Percentiles rank a stretch among this genome's conserved stretches.
Conservation (phyloP, 2,113 vertebrate species). For the Junco hyemalis region DNA sequence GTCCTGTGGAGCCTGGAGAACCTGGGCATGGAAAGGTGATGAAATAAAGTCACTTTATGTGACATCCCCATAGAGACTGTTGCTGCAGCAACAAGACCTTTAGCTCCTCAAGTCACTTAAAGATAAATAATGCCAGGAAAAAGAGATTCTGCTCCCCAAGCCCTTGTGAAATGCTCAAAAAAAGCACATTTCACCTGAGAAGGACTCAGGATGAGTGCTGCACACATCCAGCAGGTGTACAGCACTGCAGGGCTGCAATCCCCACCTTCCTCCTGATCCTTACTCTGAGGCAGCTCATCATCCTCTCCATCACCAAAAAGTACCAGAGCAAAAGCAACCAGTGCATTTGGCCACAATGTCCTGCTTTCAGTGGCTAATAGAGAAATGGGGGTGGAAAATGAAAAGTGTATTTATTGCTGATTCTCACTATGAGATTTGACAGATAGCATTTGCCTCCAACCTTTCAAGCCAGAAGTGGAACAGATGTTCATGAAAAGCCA, state of each 20-base stretch:
- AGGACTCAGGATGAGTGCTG: background rate
- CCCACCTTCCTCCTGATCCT: background rate
- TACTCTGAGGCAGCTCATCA: background rate
- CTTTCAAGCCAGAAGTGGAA: slow-evolving; percentile 67
- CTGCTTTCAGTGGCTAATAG: background rate
- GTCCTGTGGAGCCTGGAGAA: background rate
- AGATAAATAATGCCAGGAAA: background rate
- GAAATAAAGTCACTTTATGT: background rate
- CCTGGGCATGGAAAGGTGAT: background rate
- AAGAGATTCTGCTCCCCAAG: background rate
- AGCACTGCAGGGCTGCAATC: background rate
- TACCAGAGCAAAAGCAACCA: background rate
- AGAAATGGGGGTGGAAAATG: background rate
- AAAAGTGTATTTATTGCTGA: slow-evolving; percentile 35
- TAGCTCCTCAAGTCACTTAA: background rate
- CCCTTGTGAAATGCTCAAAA: background rate
- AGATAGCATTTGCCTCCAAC: slow-evolving; percentile 63
- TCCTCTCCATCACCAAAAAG: background rate
- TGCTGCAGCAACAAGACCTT: slow-evolving; percentile 34
- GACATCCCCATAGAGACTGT: slow-evolving; percentile 27
- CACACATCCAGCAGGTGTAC: background rate
- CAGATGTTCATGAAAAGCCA: slow-evolving; percentile 70
- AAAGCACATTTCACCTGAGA: background rate
- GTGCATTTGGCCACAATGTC: background rate
- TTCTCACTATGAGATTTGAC: slow-evolving; percentile 54